A percentile compares a stretch with the other conserved stretches of the same genome.
Evolutionary conservation across 2,113 vertebrate species (phyloP).

Genomic region (Eupsittula cactorum): DNA sequence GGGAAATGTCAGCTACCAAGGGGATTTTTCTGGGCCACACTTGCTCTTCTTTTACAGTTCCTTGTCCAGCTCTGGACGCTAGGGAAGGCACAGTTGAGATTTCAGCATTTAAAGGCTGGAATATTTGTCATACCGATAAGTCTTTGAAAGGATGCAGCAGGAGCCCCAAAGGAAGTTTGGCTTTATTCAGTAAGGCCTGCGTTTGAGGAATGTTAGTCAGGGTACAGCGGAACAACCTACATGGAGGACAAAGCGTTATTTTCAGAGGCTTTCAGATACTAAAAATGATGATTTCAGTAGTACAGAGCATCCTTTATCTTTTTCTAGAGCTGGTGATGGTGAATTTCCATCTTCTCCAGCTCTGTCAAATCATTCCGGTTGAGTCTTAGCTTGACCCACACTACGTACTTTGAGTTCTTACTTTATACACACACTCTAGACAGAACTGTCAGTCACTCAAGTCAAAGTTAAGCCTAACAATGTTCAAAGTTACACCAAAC

Average conservation of each 20-base stretch:
- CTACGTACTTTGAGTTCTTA: not conserved
- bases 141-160: constrained; percentile 98
- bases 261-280: constrained; percentile 43
- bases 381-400: not conserved
- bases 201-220: constrained; percentile 96
- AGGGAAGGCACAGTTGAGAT: not conserved
- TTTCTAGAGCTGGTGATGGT: not conserved
- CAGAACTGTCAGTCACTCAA: not conserved
- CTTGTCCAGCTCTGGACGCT: not conserved
- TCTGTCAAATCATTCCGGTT: not conserved
- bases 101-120: constrained; percentile 16
- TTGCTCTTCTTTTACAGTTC: not conserved
- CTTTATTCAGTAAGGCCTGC: constrained; percentile 95
- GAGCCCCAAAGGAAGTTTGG: constrained; percentile 95
- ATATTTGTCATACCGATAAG: constrained; percentile 85
- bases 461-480: not conserved
- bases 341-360: not conserved
- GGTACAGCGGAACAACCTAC: constrained; percentile 92
- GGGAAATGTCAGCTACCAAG: not conserved
- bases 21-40: not conserved
- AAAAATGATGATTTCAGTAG: not conserved
- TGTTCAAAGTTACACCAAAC: not conserved
- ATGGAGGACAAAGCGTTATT: constrained; percentile 60
- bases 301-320: not conserved
- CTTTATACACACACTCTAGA: not conserved